Conservation (phyloP, 2,888 invertebrate species). For the Cremastobaeus sp. region DNA sequence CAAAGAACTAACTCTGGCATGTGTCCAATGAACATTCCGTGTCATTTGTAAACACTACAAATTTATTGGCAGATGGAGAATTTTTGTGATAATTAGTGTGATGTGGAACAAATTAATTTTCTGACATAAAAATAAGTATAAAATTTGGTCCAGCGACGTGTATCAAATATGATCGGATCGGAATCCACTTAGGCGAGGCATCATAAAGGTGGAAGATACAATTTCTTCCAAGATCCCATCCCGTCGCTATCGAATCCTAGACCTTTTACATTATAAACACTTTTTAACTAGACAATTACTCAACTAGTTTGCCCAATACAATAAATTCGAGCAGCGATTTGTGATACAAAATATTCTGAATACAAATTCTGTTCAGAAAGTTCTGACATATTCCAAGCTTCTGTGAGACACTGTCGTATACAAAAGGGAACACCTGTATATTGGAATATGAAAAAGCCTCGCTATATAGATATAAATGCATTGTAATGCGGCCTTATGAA, state of each 20-base stretch:
- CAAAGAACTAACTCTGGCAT: too few species aligned
- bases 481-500: slow-evolving; percentile 45
- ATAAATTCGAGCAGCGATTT: slow-evolving; percentile 42
- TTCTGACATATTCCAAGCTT: slow-evolving; percentile 51
- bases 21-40: too few species aligned
- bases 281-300: slow-evolving; percentile 37
- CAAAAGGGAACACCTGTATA: slow-evolving; percentile 56
- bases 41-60: too few species aligned
- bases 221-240: slow-evolving; percentile 8
- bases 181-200: slow-evolving; percentile 10
- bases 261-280: slow-evolving; percentile 1
- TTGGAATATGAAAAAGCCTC: slow-evolving; percentile 49
- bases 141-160: too few species aligned
- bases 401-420: slow-evolving; percentile 45
- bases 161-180: slow-evolving; percentile 1
- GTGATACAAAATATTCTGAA: slow-evolving; percentile 37
- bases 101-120: too few species aligned
- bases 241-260: slow-evolving; percentile 4
- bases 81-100: too few species aligned
- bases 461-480: slow-evolving; percentile 51
- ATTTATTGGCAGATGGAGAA: too few species aligned
- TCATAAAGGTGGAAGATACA: slow-evolving; percentile 14
- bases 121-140: too few species aligned
- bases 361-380: slow-evolving; percentile 36
- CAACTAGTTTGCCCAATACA: slow-evolving; percentile 51